phyloP scores from a whole-genome alignment of 2,888 invertebrate species.

The Eremobia ochroleuca region DNA sequence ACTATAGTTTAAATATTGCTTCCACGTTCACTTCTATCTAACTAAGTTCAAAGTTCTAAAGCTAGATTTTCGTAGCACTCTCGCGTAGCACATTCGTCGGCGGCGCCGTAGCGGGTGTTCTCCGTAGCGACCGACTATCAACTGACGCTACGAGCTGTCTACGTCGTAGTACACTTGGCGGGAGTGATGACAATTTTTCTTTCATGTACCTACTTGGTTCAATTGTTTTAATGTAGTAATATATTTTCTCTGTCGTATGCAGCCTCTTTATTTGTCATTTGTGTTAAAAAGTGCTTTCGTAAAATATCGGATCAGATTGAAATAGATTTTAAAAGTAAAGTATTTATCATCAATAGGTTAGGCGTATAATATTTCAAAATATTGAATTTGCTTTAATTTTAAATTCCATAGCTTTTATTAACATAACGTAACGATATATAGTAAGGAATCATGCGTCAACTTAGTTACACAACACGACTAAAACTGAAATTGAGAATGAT shows the following conservation, averaged over 20 bases:
- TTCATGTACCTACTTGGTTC: constrained; percentile 3
- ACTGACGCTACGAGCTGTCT: constrained; percentile 82
- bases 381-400: too few relatives aligned
- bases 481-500: too few relatives aligned
- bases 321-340: not conserved
- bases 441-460: not conserved
- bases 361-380: not conserved
- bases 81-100: constrained; percentile 70
- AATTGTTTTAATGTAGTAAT: constrained; percentile 12
- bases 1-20: constrained; percentile 37
- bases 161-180: constrained; percentile 74
- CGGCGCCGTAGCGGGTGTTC: constrained; percentile 76
- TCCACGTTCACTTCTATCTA: constrained; percentile 55
- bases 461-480: not conserved
- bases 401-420: too few relatives aligned
- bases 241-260: not conserved
- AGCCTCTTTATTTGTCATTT: not conserved
- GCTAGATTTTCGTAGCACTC: constrained; percentile 63
- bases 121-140: constrained; percentile 79
- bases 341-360: not conserved
- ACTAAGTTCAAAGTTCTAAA: constrained; percentile 61
- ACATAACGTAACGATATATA: too few relatives aligned
- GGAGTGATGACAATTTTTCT: constrained; percentile 48
- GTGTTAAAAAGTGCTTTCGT: not conserved
- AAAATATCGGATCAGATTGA: not conserved